Base-by-base conservation (phyloP, 2,888 invertebrate genomes). In the Amblyjoppa fuscipennis region DNA sequence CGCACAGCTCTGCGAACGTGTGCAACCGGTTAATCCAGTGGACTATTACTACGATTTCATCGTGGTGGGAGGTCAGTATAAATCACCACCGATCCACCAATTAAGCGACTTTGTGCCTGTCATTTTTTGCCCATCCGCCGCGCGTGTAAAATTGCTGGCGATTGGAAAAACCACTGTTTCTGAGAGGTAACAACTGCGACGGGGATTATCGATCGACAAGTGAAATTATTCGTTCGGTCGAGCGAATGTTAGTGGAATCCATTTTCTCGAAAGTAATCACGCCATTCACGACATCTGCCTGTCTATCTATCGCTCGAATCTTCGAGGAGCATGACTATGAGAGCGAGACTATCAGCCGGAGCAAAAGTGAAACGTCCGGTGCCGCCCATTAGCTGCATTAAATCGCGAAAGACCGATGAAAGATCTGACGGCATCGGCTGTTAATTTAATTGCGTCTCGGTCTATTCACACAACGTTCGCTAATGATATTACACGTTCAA, bases 11-110 rank as follows among this genome's bases (percentile, higher is more conserved):
- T 96, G 96, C 92, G 95, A 95, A 82, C 94, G 96, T 69, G 95
- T 96, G 4, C 91, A 81, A 13, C 95, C 95, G 7, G 92, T 89
- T 74, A 92, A 94, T 1, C 91, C 91, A 0, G 94, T 95, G 1
- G 95, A 96, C 76, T 92, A 94, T 0, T 95, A 94, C 76, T 97
- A 96, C 87, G 96, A 97, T 91, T 97, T 96, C 89, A 95, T 96
- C 45, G 96, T 96, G 6, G 94, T 96, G 13, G 97, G 96, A 0
- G 96, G 94, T 94, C 81, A 92, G 93, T 92, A 89, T 28, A 41
- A n/a, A 73, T 79, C 3, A 20, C 20, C 25, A 56, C 7, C 5
- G 9, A 9, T 41, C 2, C 7, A 56, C 9, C 25, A 25, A 6
- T 56, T 25, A 56, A 3, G 0, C 25, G 20, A 25, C 56, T 9